phyloP scores from a whole-genome alignment of 2,113 vertebrate species.

The Meriones unguiculatus region DNA sequence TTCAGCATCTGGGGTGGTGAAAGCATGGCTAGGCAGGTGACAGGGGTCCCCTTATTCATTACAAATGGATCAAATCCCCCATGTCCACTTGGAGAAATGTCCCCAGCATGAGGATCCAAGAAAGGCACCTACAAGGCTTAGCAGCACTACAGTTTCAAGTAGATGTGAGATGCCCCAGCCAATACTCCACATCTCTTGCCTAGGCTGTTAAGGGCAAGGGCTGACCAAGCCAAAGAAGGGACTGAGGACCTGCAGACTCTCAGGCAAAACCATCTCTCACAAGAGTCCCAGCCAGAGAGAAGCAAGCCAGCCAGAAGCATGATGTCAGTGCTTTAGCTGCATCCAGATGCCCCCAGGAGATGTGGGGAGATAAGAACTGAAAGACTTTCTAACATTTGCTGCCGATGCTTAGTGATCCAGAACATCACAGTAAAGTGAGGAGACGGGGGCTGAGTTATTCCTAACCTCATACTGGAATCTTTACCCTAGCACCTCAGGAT shows the following conservation, averaged over 20 bases:
- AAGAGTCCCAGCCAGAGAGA: not conserved
- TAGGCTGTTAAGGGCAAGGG: not conserved
- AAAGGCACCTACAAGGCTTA: not conserved
- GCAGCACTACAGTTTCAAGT: not conserved
- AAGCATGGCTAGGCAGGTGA: fast-evolving
- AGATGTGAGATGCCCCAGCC: not conserved
- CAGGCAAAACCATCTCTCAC: not conserved
- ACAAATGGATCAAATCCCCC: too few species aligned
- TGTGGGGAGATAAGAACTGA: too few species aligned
- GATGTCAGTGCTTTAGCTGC: too few species aligned
- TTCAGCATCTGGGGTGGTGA: too few species aligned
- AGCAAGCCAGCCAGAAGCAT: not conserved
- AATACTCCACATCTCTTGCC: not conserved
- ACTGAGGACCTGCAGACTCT: not conserved
- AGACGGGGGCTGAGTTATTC: not conserved
- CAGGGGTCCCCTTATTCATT: not conserved
- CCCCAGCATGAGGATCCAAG: not conserved
- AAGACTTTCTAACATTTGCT: not conserved
- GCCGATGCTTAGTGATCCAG: not conserved
- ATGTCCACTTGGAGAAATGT: not conserved
- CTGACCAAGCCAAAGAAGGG: not conserved
- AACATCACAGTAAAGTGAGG: not conserved
- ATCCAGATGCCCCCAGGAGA: not conserved
- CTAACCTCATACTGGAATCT: not conserved
- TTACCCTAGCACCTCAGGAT: not conserved